A percentile compares a stretch with the other conserved stretches of the same genome.
Conservation (phyloP, 2,888 invertebrate species). For the Yponomeuta malinellus region DNA sequence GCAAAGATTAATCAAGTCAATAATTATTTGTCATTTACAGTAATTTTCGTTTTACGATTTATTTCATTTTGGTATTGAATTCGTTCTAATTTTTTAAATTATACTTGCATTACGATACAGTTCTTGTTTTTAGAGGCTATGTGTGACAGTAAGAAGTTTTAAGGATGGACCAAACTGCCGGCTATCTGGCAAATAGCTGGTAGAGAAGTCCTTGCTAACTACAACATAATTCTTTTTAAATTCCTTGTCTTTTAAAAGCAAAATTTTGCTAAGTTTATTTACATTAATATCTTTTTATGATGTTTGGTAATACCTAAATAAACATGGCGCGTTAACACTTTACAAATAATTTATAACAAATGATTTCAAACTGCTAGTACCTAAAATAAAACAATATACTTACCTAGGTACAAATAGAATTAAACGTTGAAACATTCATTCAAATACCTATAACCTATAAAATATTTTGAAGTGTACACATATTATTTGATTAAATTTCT, state of each 20-base stretch:
- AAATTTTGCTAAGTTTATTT: constrained; percentile 14
- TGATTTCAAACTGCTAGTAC: constrained; percentile 13
- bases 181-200: background rate
- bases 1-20: no score
- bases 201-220: background rate
- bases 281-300: constrained; percentile 12
- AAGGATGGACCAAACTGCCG: no score
- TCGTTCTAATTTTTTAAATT: no score
- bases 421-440: background rate
- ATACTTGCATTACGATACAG: no score
- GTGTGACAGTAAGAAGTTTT: no score
- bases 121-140: no score
- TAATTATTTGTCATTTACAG: no score
- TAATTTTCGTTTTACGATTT: no score
- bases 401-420: constrained; percentile 5
- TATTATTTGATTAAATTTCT: constrained; percentile 1
- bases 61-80: no score
- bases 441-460: background rate
- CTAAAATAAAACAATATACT: background rate
- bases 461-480: constrained; percentile 6
- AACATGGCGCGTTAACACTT: constrained; percentile 15
- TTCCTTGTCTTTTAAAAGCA: constrained; percentile 15
- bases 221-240: background rate
- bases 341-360: constrained; percentile 13
- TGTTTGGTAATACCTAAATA: constrained; percentile 17